A percentile compares a stretch with the other conserved stretches of the same genome.
Evolutionary conservation across 2,113 vertebrate genomes (phyloP).

Genomic region (Mastomys coucha): DNA sequence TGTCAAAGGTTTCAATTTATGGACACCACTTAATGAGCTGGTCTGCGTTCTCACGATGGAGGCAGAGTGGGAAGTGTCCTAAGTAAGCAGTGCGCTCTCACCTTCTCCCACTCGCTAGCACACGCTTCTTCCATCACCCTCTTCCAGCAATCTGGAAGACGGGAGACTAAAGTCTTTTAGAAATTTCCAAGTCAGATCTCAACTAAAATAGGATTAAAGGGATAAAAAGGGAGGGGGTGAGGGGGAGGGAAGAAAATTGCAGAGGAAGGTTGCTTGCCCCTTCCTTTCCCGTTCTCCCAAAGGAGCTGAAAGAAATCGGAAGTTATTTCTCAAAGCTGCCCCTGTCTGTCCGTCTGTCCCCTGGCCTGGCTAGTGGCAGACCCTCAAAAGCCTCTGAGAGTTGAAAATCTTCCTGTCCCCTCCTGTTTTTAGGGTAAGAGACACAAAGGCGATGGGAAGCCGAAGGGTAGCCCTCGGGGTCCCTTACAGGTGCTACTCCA

Average conservation of each 20-base stretch:
- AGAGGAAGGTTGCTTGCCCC: background rate
- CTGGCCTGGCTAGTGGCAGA: slow-evolving; percentile 70
- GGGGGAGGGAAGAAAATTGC: background rate
- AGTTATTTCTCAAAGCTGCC: slow-evolving; percentile 86
- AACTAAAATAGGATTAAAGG: slow-evolving; percentile 54
- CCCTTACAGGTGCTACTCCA: slow-evolving; percentile 50
- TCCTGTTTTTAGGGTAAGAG: background rate
- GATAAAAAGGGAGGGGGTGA: background rate
- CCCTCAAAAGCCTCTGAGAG: slow-evolving; percentile 52
- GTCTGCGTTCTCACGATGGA: slow-evolving; percentile 46
- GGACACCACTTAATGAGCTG: background rate
- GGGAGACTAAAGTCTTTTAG: slow-evolving; percentile 69
- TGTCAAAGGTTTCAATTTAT: background rate
- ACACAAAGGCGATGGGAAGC: background rate
- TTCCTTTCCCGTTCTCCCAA: slow-evolving; percentile 75
- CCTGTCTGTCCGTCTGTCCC: slow-evolving; percentile 54
- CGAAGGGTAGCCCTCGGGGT: background rate
- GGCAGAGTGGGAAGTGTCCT: background rate
- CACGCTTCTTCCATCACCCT: slow-evolving; percentile 24
- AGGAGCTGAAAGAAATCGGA: slow-evolving; percentile 80
- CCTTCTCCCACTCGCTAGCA: background rate
- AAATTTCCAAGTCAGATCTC: slow-evolving; percentile 68
- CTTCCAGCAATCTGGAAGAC: slow-evolving; percentile 68
- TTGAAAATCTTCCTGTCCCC: background rate
- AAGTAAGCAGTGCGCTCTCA: background rate